Evolutionary conservation across 2,888 invertebrate species (phyloP).

Genomic region (Polylopha cassiicola): DNA sequence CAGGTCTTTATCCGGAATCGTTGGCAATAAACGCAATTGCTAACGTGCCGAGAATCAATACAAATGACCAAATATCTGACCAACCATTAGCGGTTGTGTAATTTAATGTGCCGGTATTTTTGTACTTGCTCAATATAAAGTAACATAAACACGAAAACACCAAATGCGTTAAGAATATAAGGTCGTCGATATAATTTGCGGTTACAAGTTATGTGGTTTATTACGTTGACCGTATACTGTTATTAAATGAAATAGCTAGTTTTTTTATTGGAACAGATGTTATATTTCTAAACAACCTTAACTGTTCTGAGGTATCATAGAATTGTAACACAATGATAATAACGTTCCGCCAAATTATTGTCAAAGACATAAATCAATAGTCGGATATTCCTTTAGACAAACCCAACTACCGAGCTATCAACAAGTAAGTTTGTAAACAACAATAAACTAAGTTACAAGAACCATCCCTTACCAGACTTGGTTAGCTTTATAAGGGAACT

Average conservation of each 20-base stretch:
- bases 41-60: slow-evolving; percentile 35
- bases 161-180: slow-evolving; percentile 6
- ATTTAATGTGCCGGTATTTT: slow-evolving; percentile 27
- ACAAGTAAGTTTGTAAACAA: slow-evolving; percentile 1
- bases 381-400: background rate
- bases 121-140: slow-evolving; percentile 14
- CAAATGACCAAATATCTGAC: slow-evolving; percentile 33
- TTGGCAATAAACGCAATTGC: slow-evolving; percentile 33
- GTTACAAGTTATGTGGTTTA: slow-evolving; percentile 1
- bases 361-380: too few species aligned
- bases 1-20: slow-evolving; percentile 38
- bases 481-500: slow-evolving; percentile 1
- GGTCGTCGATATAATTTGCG: slow-evolving; percentile 7
- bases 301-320: too few species aligned
- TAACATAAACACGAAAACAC: slow-evolving; percentile 10
- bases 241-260: slow-evolving; percentile 1
- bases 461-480: slow-evolving; percentile 1
- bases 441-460: slow-evolving; percentile 2
- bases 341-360: too few species aligned
- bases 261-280: too few species aligned
- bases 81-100: slow-evolving; percentile 34
- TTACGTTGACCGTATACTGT: slow-evolving; percentile 3
- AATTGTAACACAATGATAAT: too few species aligned
- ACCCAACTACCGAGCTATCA: background rate
- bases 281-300: too few species aligned